phyloP scores from a whole-genome alignment of 2,888 invertebrate genomes.

The Apamea crenata region DNA sequence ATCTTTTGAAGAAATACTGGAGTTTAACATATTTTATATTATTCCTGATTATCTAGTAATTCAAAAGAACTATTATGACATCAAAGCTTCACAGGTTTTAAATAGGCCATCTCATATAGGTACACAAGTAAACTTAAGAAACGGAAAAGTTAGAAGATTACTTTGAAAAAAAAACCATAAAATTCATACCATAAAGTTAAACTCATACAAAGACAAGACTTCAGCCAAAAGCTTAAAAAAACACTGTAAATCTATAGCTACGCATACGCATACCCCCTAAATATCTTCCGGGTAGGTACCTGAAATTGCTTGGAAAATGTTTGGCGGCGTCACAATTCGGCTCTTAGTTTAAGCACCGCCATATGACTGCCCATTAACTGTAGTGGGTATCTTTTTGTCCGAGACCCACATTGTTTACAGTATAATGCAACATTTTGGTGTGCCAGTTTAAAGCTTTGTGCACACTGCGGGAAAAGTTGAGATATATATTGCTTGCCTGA shows the following conservation, averaged over 20 bases:
- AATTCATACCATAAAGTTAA: not conserved
- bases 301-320: conserved; percentile 61
- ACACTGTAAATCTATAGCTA: not conserved
- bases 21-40: not conserved
- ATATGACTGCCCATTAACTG: conserved; percentile 78
- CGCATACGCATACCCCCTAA: conserved; percentile 1
- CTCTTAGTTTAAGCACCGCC: conserved; percentile 77
- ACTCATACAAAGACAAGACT: not conserved
- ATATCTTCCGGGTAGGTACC: conserved; percentile 54
- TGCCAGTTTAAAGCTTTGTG: conserved; percentile 67
- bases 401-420: conserved; percentile 72
- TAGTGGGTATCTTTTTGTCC: conserved; percentile 77
- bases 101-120: not conserved
- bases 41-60: not conserved
- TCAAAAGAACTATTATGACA: not conserved
- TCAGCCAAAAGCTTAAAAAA: not conserved
- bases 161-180: not conserved
- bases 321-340: conserved; percentile 72
- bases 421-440: conserved; percentile 75
- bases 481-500: not conserved
- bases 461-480: conserved; percentile 15
- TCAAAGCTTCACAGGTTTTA: not conserved
- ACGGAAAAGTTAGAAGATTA: not conserved
- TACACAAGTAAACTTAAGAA: too few relatives aligned
- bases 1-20: conserved; percentile 1